Evolutionary conservation across 2,888 invertebrate genomes (phyloP), one percentile per base, ranked within the genome.

Genomic region (Punctoribates punctum): DNA sequence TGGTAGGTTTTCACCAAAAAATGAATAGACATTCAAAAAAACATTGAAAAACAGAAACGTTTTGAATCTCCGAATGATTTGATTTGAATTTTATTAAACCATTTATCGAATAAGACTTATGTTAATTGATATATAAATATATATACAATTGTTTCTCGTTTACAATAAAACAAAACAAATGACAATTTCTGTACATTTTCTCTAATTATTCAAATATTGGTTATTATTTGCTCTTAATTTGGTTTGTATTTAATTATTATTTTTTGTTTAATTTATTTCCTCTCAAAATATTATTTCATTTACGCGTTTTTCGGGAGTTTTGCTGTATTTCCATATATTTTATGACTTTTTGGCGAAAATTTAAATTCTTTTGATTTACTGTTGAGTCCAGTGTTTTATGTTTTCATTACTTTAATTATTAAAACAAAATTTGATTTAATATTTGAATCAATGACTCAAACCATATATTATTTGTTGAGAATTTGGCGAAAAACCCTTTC

Each of bases 1-100:
- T 65, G 65, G 65, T 65, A 65, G 65, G 65, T 65, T 65, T 34
- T 65, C 65, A 65, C n/a, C 29, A 65, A 15, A 65, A 65, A 65
- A 65, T 13, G 25, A 23, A 65, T n/a, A 65, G 65, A 65, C 57
- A 57, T 65, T 65, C 34, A 65, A 65, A 27, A 27, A 29, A 65
- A 25, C 25, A 65, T 65, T 65, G 65, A 65, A 60, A 60, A 11
- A 60, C 13, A 27, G 15, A n/a, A 51, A 11, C 54, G 54, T n/a
- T 23, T 65, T 65, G 34, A 65, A 65, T 38, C 65, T 34, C 65
- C 65, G 29, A 29, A 27, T 65, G 34, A 65, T 62, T 62, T 25
- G 62, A 34, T 65, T 65, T 27, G 17, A n/a, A 34, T n/a, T 23
- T 27, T 34, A 34, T 65, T 38, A 34, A 65, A 34, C 34, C 42